These are phyloP conservation scores for Apamea sordens DNA, from an alignment of 2,888 invertebrate genomes.

Conservation along the genomic window DNA sequence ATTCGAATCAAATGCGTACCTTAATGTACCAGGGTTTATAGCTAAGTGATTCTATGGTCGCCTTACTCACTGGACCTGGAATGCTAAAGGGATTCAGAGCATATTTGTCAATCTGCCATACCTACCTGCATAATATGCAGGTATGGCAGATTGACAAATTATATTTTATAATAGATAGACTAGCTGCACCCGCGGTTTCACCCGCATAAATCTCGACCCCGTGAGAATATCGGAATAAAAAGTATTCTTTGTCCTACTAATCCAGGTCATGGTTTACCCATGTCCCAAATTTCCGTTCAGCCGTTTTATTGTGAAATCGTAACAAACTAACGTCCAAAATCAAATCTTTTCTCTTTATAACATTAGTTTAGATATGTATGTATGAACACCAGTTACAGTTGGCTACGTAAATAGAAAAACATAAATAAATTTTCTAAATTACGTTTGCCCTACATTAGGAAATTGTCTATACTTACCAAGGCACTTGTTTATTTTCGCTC, in stretches of 20 bases:
- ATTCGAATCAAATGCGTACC: neutral
- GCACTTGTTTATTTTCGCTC: neutral
- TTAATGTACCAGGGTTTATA: neutral
- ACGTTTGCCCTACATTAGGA: neutral
- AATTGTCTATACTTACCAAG: neutral
- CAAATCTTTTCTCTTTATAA: neutral
- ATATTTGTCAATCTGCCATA: neutral
- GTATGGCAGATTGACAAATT: too few relatives aligned
- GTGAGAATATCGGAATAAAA: neutral
- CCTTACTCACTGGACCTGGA: neutral
- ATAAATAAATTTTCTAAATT: slow-evolving; percentile 19
- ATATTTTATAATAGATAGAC: too few relatives aligned
- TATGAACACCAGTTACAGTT: neutral
- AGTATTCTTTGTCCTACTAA: neutral
- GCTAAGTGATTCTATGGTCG: neutral
- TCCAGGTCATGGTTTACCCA: neutral
- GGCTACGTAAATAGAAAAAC: neutral
- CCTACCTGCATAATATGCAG: too few relatives aligned
- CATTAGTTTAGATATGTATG: neutral
- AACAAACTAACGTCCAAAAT: neutral
- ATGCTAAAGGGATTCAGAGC: neutral
- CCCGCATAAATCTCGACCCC: neutral
- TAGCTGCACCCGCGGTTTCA: neutral
- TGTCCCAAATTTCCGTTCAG: neutral
- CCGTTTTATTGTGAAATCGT: neutral